These are phyloP conservation scores for Tachyglossus aculeatus DNA, from an alignment of 2,797 vertebrate genomes.

Conservation along the genomic window DNA sequence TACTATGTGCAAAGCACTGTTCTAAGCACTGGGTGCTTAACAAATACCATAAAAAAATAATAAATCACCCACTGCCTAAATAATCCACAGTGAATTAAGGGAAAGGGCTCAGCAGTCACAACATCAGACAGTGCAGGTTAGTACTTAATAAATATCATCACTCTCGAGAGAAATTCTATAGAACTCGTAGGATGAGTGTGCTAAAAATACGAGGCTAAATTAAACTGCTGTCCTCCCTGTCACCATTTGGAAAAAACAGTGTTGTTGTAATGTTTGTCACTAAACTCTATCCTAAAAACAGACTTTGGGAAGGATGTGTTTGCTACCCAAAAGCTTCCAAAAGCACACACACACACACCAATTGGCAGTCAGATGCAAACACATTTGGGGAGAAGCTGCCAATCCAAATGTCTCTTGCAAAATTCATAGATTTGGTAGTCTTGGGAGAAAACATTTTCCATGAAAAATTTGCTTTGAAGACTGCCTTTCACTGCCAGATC, in stretches of 20 bases:
- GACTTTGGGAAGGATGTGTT: conserved; percentile 40
- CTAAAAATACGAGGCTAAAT: conserved; percentile 21
- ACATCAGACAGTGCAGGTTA: too few relatives aligned
- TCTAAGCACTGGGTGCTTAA: too few relatives aligned
- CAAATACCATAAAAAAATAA: too few relatives aligned
- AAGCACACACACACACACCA: too few relatives aligned
- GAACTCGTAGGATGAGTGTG: not conserved
- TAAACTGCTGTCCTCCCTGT: conserved; percentile 7
- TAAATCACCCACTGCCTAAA: too few relatives aligned
- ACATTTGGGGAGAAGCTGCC: conserved; percentile 53
- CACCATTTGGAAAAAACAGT: conserved; percentile 35
- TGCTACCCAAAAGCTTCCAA: conserved; percentile 61
- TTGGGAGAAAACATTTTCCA: conserved; percentile 65
- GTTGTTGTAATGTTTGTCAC: conserved; percentile 41
- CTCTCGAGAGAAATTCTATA: not conserved
- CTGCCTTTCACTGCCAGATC: conserved; percentile 64
- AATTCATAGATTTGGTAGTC: conserved; percentile 55
- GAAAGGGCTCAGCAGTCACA: too few relatives aligned
- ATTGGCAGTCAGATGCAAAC: conserved; percentile 53
- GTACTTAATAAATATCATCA: not conserved
- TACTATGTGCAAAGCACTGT: too few relatives aligned
- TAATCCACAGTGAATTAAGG: too few relatives aligned
- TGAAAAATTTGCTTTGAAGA: conserved; percentile 70
- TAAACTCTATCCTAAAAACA: conserved; percentile 45
- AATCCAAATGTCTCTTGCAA: conserved; percentile 55